Evolutionary conservation across 2,888 invertebrate genomes (phyloP).

Genomic region (Brenthis daphne): DNA sequence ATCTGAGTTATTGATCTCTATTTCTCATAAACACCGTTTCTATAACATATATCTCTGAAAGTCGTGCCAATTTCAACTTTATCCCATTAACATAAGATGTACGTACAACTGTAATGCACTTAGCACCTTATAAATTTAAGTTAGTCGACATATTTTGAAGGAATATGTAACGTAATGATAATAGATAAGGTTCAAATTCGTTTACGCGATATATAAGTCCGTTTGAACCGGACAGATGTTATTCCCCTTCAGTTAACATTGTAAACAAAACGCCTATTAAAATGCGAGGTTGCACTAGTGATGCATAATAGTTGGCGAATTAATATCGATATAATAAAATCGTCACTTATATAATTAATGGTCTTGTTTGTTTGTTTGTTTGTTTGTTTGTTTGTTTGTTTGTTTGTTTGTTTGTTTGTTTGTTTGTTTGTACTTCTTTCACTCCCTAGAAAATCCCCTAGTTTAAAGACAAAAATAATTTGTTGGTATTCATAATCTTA

Average conservation of each 20-base stretch:
- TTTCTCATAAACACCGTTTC: constrained; percentile 42
- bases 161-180: constrained; percentile 44
- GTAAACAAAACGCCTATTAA: constrained; percentile 81
- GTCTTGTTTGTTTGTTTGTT: too few species aligned
- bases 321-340: constrained; percentile 26
- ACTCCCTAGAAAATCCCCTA: too few species aligned
- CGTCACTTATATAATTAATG: too few species aligned
- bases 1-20: constrained; percentile 65
- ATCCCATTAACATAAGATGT: constrained; percentile 30
- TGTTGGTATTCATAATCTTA: too few species aligned
- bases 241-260: constrained; percentile 74
- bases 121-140: constrained; percentile 28
- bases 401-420: too few species aligned
- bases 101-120: constrained; percentile 23
- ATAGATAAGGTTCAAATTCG: constrained; percentile 47
- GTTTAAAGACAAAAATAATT: too few species aligned
- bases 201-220: constrained; percentile 39
- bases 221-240: constrained; percentile 40
- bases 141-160: constrained; percentile 3
- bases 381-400: too few species aligned
- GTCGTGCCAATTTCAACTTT: constrained; percentile 41
- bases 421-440: too few species aligned
- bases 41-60: constrained; percentile 22
- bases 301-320: constrained; percentile 38
- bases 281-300: constrained; percentile 65